Conservation (phyloP, 2,888 invertebrate species). For the Busseola fusca region DNA sequence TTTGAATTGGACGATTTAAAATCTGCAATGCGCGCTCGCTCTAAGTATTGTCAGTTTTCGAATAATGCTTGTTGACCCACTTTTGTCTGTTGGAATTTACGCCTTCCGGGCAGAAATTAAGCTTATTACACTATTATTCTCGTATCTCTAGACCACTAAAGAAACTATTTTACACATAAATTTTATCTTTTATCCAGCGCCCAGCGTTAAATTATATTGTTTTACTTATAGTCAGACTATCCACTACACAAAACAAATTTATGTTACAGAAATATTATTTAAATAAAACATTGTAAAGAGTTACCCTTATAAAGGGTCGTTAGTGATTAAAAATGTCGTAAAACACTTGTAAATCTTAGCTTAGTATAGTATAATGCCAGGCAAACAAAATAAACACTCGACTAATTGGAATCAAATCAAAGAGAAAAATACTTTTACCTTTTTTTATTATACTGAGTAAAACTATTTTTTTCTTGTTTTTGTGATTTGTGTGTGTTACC, state of each 20-base stretch:
- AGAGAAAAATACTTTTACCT: neutral
- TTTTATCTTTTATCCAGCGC: slow-evolving; percentile 23
- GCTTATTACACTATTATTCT: slow-evolving; percentile 54
- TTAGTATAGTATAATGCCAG: neutral
- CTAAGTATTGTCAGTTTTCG: slow-evolving; percentile 56
- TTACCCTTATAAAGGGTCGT: neutral
- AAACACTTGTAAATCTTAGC: neutral
- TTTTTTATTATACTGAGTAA: neutral
- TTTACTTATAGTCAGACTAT: neutral
- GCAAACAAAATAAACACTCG: neutral
- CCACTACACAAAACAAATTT: neutral
- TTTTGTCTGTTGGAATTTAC: slow-evolving; percentile 54
- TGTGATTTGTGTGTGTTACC: slow-evolving; percentile 47
- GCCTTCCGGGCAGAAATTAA: slow-evolving; percentile 53
- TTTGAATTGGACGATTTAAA: slow-evolving; percentile 55
- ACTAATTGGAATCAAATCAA: neutral
- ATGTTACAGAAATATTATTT: neutral
- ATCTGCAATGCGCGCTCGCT: slow-evolving; percentile 57
- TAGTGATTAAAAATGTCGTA: neutral
- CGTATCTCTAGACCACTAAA: slow-evolving; percentile 46
- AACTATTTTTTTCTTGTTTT: neutral
- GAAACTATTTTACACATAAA: slow-evolving; percentile 33
- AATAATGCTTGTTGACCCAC: slow-evolving; percentile 57
- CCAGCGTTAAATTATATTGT: slow-evolving; percentile 3
- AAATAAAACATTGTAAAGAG: neutral